A percentile compares a stretch with the other conserved stretches of the same genome.
These are phyloP conservation scores for Rhabdomys pumilio DNA, from an alignment of 2,797 vertebrate species.

Conservation along the genomic window DNA sequence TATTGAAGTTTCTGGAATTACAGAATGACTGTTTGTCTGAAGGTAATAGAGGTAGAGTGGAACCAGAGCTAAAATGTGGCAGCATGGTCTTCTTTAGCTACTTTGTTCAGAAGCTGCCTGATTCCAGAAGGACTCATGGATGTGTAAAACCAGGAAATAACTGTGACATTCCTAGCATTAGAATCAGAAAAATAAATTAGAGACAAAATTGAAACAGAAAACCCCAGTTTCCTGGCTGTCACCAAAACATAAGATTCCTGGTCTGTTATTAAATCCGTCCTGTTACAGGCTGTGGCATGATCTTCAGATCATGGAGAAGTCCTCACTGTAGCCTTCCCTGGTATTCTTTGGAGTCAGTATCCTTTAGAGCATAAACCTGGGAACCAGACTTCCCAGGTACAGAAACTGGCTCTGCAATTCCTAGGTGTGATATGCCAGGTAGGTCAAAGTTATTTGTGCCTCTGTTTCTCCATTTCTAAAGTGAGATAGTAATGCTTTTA, in stretches of 20 bases:
- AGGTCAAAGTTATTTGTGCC: background rate
- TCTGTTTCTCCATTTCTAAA: slow-evolving; percentile 16
- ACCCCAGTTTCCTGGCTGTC: background rate
- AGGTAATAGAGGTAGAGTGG: background rate
- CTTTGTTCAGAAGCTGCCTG: slow-evolving; percentile 20
- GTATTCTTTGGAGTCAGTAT: background rate
- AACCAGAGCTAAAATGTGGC: slow-evolving; percentile 36
- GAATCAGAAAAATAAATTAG: slow-evolving; percentile 53
- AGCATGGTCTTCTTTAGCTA: slow-evolving; percentile 9
- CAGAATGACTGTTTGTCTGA: slow-evolving; percentile 46
- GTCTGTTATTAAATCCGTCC: background rate
- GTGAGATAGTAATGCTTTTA: background rate
- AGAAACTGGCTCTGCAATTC: background rate
- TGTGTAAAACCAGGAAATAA: slow-evolving; percentile 65
- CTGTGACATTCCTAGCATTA: slow-evolving; percentile 53
- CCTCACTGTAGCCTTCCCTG: background rate
- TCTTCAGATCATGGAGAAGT: background rate
- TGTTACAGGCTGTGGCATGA: fast-evolving
- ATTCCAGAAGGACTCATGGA: slow-evolving; percentile 44
- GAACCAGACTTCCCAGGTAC: background rate
- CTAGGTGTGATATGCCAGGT: background rate
- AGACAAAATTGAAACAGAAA: slow-evolving; percentile 51
- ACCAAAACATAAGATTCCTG: background rate
- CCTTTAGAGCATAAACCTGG: no score
- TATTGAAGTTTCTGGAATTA: slow-evolving; percentile 9